Evolutionary conservation across 1,140 invertebrate genomes (phyloP).

Genomic region (Lucilia cuprina): DNA sequence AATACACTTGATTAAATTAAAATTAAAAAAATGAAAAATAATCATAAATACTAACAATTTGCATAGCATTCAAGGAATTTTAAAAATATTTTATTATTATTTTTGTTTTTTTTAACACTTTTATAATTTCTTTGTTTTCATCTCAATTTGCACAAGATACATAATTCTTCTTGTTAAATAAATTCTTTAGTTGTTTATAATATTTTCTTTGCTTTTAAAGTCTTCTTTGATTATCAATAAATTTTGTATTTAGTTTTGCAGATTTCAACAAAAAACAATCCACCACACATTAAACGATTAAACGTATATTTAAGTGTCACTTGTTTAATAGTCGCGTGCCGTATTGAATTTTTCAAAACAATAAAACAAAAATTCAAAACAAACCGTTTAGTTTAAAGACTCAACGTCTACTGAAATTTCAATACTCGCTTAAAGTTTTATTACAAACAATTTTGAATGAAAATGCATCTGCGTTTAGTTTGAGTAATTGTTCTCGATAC

Average conservation of each 20-base stretch:
- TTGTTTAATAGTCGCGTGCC: neutral
- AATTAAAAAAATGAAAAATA: too few relatives aligned
- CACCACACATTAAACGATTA: neutral
- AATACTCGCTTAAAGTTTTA: slow-evolving; percentile 1
- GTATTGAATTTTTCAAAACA: neutral
- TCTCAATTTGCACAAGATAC: too few relatives aligned
- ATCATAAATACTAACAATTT: too few relatives aligned
- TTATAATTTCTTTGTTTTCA: too few relatives aligned
- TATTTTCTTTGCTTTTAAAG: neutral
- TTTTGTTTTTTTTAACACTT: too few relatives aligned
- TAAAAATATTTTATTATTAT: too few relatives aligned
- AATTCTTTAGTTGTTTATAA: neutral
- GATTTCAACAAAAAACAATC: neutral
- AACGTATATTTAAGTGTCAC: neutral
- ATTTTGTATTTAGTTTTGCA: neutral
- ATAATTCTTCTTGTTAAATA: neutral
- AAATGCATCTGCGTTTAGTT: neutral
- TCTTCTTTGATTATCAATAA: neutral
- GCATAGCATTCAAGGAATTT: too few relatives aligned
- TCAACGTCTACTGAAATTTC: slow-evolving; percentile 2
- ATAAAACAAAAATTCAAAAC: neutral
- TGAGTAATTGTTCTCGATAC: neutral
- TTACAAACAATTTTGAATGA: neutral
- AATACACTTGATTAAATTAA: too few relatives aligned
- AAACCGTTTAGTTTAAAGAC: slow-evolving; percentile 7